Evolutionary conservation across 2,888 invertebrate genomes (phyloP).

Genomic region (Nasonia oneida): DNA sequence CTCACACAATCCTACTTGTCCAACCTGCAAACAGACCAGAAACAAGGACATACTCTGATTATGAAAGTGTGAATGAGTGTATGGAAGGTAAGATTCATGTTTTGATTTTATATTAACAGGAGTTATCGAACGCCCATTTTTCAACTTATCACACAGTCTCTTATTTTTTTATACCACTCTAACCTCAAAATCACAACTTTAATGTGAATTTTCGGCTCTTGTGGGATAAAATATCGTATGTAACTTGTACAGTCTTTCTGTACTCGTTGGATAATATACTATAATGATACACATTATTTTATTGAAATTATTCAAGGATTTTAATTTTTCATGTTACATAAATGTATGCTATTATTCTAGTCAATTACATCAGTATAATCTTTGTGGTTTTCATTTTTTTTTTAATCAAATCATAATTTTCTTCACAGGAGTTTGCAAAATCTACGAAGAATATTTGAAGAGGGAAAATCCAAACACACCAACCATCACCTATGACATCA

Average conservation of each 20-base stretch:
- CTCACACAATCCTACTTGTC: slow-evolving; percentile 97
- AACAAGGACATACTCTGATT: slow-evolving; percentile 98
- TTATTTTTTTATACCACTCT: not conserved
- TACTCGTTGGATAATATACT: too few relatives aligned
- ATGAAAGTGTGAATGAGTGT: slow-evolving; percentile 98
- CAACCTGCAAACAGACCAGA: slow-evolving; percentile 97
- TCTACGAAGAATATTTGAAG: slow-evolving; percentile 99
- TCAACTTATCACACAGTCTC: not conserved
- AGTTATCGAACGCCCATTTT: not conserved
- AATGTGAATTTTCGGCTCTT: too few relatives aligned
- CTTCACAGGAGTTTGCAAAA: slow-evolving; percentile 93
- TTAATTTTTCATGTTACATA: too few relatives aligned
- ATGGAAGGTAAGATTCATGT: slow-evolving; percentile 91
- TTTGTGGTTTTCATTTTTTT: not conserved
- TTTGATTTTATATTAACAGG: slow-evolving; percentile 19
- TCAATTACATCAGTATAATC: not conserved
- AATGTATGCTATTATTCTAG: too few relatives aligned
- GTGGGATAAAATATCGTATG: too few relatives aligned
- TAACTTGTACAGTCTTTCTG: too few relatives aligned
- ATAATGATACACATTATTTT: not conserved
- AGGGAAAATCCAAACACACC: slow-evolving; percentile 96
- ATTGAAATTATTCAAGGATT: not conserved
- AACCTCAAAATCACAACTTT: too few relatives aligned
- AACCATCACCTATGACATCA: slow-evolving; percentile 98
- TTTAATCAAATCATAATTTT: slow-evolving; percentile 25